A percentile compares a stretch with the other conserved stretches of the same genome.
These are phyloP conservation scores for Gastrophysa polygoni DNA, from an alignment of 2,888 invertebrate genomes.

Conservation along the genomic window DNA sequence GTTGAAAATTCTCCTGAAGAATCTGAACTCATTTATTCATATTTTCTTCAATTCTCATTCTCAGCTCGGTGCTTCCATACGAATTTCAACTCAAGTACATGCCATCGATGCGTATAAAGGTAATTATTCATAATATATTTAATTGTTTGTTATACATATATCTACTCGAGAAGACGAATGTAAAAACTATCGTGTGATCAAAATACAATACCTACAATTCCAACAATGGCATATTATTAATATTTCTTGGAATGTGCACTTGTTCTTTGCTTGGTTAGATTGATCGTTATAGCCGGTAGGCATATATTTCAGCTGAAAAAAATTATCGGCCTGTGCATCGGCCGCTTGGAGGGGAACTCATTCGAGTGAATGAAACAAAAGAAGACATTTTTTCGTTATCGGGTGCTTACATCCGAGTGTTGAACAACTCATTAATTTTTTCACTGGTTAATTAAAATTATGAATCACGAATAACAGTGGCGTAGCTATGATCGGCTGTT, in stretches of 20 bases:
- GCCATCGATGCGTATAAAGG: constrained; percentile 46
- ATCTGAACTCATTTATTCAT: constrained; percentile 39
- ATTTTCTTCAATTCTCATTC: constrained; percentile 43
- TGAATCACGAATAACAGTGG: too few species aligned
- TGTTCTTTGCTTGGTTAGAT: neutral
- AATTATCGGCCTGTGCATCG: neutral
- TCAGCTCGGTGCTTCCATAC: constrained; percentile 49
- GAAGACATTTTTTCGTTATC: neutral
- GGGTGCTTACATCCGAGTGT: neutral
- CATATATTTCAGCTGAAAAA: neutral
- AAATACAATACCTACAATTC: constrained; percentile 22
- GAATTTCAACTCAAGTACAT: constrained; percentile 26
- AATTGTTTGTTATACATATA: constrained; percentile 51
- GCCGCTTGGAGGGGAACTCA: neutral
- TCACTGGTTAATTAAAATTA: too few species aligned
- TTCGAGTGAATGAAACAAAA: too few species aligned
- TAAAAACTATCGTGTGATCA: constrained; percentile 31
- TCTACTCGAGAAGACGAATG: constrained; percentile 29
- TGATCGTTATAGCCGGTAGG: neutral
- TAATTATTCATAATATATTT: constrained; percentile 54
- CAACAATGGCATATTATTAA: constrained; percentile 12
- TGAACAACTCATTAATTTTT: neutral
- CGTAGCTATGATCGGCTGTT: too few species aligned
- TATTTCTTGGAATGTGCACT: constrained; percentile 14
- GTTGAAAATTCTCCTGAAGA: neutral